Conservation (phyloP, 2,888 invertebrate genomes). For the Frankliniella fusca region DNA sequence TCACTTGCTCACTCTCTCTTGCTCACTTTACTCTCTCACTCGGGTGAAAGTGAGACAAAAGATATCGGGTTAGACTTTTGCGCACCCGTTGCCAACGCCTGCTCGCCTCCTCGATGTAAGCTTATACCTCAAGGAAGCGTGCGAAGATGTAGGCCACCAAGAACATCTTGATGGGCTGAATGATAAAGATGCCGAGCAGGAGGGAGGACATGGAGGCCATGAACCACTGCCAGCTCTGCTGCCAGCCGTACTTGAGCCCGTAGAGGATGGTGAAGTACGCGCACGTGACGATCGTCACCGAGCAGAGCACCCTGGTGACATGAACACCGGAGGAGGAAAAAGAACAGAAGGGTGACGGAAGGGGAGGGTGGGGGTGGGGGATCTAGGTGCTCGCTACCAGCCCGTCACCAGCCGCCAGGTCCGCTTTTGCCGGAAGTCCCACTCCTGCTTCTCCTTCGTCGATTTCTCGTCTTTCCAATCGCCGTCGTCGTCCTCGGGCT, state of each 20-base stretch:
- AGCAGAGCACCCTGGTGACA: not conserved
- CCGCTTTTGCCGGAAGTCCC: not conserved
- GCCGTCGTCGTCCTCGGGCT: not conserved
- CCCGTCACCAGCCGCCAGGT: not conserved
- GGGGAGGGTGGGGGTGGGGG: too few relatives aligned
- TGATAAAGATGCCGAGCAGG: not conserved
- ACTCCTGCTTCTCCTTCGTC: not conserved
- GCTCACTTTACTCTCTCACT: too few relatives aligned
- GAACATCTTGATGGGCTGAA: not conserved
- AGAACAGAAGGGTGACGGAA: not conserved
- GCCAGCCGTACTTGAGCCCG: constrained; percentile 7
- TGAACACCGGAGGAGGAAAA: not conserved
- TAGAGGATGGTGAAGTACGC: constrained; percentile 14
- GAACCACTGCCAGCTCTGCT: not conserved
- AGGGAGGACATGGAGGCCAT: not conserved
- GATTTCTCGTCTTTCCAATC: too few relatives aligned
- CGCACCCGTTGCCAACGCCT: too few relatives aligned
- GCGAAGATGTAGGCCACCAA: not conserved
- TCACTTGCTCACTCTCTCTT: not conserved
- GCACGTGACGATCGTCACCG: not conserved
- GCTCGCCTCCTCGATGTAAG: too few relatives aligned
- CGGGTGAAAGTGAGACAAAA: too few relatives aligned
- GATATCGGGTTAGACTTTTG: too few relatives aligned
- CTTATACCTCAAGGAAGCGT: not conserved
- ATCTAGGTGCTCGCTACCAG: not conserved